Evolutionary conservation across 2,888 invertebrate species (phyloP).

Genomic region (Onchidella celtica): DNA sequence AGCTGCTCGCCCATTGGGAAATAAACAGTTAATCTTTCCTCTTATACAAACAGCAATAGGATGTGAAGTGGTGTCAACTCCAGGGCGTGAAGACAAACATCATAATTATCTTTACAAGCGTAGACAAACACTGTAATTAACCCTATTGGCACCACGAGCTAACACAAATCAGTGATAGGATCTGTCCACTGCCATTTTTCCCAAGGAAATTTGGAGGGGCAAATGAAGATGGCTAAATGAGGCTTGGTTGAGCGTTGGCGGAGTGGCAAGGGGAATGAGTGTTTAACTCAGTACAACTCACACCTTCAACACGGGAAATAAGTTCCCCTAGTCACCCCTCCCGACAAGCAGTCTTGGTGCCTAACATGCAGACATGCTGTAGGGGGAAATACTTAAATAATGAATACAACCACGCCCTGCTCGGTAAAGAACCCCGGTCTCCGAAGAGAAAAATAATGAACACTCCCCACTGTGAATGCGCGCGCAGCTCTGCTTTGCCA

Average conservation of each 20-base stretch:
- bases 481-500: not conserved
- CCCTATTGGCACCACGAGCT: not conserved
- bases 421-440: not conserved
- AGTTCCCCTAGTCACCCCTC: not conserved
- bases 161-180: not conserved
- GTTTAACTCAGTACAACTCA: not conserved
- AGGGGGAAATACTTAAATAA: not conserved
- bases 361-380: no score
- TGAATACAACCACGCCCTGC: not conserved
- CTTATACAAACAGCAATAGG: not conserved
- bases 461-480: not conserved
- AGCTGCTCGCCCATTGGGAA: not conserved
- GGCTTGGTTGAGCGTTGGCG: not conserved
- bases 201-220: not conserved
- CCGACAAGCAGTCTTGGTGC: not conserved
- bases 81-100: not conserved
- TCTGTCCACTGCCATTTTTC: not conserved
- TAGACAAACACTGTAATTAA: not conserved
- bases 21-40: not conserved
- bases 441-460: not conserved
- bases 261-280: not conserved
- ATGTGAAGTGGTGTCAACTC: not conserved
- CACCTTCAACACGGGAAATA: not conserved
- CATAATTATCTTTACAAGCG: not conserved
- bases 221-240: not conserved